Conservation (phyloP, 2,797 vertebrate species). For the Naso thynnoides region DNA sequence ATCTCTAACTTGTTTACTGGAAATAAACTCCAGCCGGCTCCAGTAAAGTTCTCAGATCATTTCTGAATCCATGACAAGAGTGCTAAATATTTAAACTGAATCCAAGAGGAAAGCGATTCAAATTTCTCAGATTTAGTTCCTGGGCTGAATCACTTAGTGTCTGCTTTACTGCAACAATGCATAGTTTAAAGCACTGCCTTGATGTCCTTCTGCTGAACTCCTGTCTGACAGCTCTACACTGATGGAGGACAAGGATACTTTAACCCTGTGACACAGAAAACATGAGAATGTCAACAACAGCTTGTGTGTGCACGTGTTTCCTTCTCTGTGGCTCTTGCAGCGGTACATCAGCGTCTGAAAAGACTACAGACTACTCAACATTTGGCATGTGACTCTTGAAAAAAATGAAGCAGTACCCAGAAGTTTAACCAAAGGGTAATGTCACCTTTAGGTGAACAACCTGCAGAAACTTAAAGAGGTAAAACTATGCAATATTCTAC, state of each 20-base stretch:
- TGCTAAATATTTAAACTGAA: neutral
- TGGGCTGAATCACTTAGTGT: neutral
- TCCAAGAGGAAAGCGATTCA: neutral
- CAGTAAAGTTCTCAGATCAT: neutral
- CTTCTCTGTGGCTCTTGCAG: neutral
- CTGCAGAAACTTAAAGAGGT: neutral
- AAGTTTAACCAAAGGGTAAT: neutral
- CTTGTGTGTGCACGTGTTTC: neutral
- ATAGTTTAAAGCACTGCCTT: neutral
- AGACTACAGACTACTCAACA: too few relatives aligned
- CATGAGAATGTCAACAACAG: slow-evolving; percentile 48
- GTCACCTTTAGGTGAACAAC: neutral
- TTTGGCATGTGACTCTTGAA: neutral
- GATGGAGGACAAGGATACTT: slow-evolving; percentile 27
- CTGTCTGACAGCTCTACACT: neutral
- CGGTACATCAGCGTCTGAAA: too few relatives aligned
- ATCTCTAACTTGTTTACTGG: neutral
- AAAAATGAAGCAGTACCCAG: neutral
- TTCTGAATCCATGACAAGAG: neutral
- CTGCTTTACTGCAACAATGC: neutral
- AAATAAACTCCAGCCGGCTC: neutral
- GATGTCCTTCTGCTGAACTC: neutral
- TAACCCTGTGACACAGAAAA: slow-evolving; percentile 46
- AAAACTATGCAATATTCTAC: neutral
- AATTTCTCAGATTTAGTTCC: neutral